These are phyloP conservation scores for Tetanocera ferruginea DNA, from an alignment of 2,888 invertebrate species.

Conservation along the genomic window DNA sequence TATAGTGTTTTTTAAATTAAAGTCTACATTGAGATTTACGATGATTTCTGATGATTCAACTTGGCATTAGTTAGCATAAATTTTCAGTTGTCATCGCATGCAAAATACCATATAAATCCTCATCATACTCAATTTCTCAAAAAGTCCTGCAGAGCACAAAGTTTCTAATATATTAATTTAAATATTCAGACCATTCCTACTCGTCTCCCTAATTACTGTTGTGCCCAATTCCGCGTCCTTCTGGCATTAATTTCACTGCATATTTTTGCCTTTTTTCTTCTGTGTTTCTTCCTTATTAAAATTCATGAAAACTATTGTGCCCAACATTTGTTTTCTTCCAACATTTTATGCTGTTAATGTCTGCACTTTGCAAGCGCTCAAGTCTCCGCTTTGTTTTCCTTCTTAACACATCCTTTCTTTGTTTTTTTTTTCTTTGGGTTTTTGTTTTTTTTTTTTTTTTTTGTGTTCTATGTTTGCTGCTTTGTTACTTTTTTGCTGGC, in stretches of 20 bases:
- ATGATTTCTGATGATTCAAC: too few species aligned
- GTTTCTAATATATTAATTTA: too few species aligned
- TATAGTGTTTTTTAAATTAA: too few species aligned
- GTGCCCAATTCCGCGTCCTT: not conserved
- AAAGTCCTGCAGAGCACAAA: too few species aligned
- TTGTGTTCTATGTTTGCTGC: not conserved
- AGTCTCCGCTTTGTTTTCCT: constrained; percentile 15
- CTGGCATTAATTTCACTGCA: not conserved
- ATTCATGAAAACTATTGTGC: not conserved
- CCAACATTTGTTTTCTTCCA: not conserved
- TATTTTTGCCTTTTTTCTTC: not conserved
- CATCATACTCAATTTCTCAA: too few species aligned
- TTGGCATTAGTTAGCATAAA: too few species aligned
- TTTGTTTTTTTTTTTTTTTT: not conserved
- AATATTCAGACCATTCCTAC: not conserved
- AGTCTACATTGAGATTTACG: too few species aligned
- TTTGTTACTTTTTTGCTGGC: not conserved
- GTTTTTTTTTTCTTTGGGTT: not conserved
- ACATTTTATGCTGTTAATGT: constrained; percentile 16
- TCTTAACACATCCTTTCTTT: constrained; percentile 1
- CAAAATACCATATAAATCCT: too few species aligned
- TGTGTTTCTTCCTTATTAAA: not conserved
- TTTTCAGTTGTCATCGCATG: too few species aligned
- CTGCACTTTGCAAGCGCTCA: constrained; percentile 16
- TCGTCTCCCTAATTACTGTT: not conserved